phyloP scores from a whole-genome alignment of 2,113 vertebrate species.

The Centropristis striata region DNA sequence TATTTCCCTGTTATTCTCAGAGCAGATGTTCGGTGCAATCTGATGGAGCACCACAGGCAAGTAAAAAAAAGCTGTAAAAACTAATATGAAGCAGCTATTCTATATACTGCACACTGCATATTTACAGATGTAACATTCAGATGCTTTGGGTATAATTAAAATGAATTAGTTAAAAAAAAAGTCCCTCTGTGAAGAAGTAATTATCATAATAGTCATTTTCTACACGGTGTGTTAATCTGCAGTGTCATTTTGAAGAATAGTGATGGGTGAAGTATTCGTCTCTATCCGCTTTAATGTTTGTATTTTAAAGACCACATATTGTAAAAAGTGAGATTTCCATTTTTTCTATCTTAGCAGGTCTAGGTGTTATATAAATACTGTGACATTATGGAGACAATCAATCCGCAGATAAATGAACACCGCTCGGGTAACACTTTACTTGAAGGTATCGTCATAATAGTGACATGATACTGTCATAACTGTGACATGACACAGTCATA shows the following conservation, averaged over 20 bases:
- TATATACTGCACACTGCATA: neutral
- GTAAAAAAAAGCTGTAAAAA: constrained; percentile 20
- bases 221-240: neutral
- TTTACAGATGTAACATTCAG: neutral
- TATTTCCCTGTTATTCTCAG: constrained; percentile 50
- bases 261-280: too few species aligned
- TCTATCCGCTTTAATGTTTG: too few species aligned
- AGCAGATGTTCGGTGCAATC: constrained; percentile 64
- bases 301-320: too few species aligned
- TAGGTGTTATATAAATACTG: too few species aligned
- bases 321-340: too few species aligned
- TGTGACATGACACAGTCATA: too few species aligned
- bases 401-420: too few species aligned
- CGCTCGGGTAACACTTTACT: too few species aligned
- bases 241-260: neutral
- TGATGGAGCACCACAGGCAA: constrained; percentile 14
- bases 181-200: neutral
- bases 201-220: neutral
- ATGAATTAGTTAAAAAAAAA: neutral
- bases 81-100: constrained; percentile 7
- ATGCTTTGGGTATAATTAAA: neutral
- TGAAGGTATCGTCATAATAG: too few species aligned
- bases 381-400: too few species aligned
- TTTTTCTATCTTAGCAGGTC: too few species aligned
- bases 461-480: too few species aligned